A percentile compares a stretch with the other conserved stretches of the same genome.
Conservation (phyloP, 2,113 vertebrate genomes). For the Bostrychus sinensis region DNA sequence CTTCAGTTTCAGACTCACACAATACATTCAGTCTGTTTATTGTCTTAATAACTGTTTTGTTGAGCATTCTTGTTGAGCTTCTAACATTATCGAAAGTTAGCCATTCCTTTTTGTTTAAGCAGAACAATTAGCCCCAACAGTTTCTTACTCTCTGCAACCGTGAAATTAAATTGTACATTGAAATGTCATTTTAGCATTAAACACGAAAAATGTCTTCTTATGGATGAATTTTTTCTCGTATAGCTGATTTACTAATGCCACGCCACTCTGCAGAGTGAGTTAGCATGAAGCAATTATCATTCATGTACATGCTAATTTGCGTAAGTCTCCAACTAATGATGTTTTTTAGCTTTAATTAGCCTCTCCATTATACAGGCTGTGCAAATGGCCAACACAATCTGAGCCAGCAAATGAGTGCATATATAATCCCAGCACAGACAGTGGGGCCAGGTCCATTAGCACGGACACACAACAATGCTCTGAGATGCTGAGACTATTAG, state of each 20-base stretch:
- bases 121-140: constrained; percentile 1
- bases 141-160: constrained; percentile 2
- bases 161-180: background rate
- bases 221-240: background rate
- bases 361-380: background rate
- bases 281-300: constrained; percentile 9
- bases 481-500: too few species aligned
- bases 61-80: background rate
- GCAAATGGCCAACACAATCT: background rate
- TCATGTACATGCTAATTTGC: background rate
- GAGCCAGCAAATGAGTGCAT: background rate
- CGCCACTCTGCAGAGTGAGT: background rate
- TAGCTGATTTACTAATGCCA: background rate
- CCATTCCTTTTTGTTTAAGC: background rate
- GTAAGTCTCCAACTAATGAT: background rate
- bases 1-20: constrained; percentile 13
- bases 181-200: background rate
- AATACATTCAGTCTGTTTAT: too few species aligned
- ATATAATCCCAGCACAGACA: background rate
- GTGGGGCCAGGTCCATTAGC: background rate
- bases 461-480: background rate
- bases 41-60: too few species aligned
- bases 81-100: constrained; percentile 15
- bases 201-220: background rate
- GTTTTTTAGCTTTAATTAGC: constrained; percentile 2